phyloP scores from a whole-genome alignment of 2,113 vertebrate genomes.

The Oryctolagus cuniculus region DNA sequence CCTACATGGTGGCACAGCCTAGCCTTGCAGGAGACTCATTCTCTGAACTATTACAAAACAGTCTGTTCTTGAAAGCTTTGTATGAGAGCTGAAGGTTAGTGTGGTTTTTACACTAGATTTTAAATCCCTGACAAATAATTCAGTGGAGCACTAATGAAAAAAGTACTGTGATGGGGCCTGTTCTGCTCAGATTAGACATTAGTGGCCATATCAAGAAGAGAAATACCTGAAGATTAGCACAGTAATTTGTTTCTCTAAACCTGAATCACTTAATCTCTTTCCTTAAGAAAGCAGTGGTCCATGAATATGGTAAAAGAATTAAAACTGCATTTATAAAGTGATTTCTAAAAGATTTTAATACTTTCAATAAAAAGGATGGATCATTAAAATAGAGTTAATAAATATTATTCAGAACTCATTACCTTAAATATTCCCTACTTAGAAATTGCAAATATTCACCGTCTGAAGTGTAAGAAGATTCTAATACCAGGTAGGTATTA shows the following conservation, averaged over 20 bases:
- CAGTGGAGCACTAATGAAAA: constrained; percentile 77
- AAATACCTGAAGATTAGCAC: constrained; percentile 87
- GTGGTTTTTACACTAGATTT: constrained; percentile 68
- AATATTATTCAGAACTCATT: constrained; percentile 86
- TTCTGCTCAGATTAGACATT: constrained; percentile 74
- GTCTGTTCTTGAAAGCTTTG: not conserved
- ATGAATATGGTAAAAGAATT: constrained; percentile 84
- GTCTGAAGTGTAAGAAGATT: constrained; percentile 46
- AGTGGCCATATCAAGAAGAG: constrained; percentile 82
- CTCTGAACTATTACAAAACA: constrained; percentile 26
- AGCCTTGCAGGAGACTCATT: not conserved
- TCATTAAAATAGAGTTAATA: constrained; percentile 87
- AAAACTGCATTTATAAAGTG: constrained; percentile 85
- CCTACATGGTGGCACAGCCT: not conserved
- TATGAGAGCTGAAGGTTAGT: not conserved
- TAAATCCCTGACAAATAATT: constrained; percentile 81
- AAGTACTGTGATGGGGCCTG: constrained; percentile 71
- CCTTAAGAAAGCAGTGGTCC: constrained; percentile 78
- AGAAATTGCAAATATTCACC: constrained; percentile 73
- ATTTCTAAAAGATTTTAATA: constrained; percentile 86
- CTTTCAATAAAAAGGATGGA: constrained; percentile 84
- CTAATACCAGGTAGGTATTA: constrained; percentile 37
- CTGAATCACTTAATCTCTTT: constrained; percentile 84
- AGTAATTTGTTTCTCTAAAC: constrained; percentile 87
- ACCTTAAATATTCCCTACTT: constrained; percentile 80